A percentile compares a stretch with the other conserved stretches of the same genome.
phyloP scores from a whole-genome alignment of 2,797 vertebrate genomes.

The Brotula barbata region DNA sequence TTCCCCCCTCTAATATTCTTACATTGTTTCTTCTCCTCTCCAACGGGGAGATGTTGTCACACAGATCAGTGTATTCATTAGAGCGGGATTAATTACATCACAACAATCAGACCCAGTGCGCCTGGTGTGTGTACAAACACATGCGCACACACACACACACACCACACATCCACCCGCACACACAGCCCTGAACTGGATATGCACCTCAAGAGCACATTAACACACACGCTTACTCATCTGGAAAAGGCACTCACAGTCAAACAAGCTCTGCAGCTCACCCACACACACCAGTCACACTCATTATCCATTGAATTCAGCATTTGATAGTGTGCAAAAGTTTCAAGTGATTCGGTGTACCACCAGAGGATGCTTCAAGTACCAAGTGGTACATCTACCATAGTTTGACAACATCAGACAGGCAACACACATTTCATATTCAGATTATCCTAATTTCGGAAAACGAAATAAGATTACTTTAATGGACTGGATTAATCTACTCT shows the following conservation, averaged over 20 bases:
- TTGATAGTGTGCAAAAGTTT: too few relatives aligned
- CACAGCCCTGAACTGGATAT: slow-evolving; percentile 21
- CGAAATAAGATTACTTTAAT: too few relatives aligned
- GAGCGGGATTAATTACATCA: slow-evolving; percentile 64
- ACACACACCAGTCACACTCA: slow-evolving; percentile 1
- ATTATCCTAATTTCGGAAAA: too few relatives aligned
- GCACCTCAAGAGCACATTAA: slow-evolving; percentile 26
- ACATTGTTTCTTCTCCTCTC: neutral
- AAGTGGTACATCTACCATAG: too few relatives aligned
- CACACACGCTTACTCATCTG: slow-evolving; percentile 48
- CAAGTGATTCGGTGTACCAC: too few relatives aligned
- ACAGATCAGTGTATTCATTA: slow-evolving; percentile 60
- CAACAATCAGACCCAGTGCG: slow-evolving; percentile 46
- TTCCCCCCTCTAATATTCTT: neutral
- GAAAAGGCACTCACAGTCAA: slow-evolving; percentile 17
- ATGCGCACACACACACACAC: neutral
- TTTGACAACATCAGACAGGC: too few relatives aligned
- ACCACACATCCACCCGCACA: slow-evolving; percentile 2
- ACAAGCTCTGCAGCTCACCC: slow-evolving; percentile 1
- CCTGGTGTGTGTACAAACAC: neutral
- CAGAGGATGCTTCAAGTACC: too few relatives aligned
- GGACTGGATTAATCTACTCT: too few relatives aligned
- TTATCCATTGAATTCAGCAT: neutral
- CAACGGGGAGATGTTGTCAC: slow-evolving; percentile 38
- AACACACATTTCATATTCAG: too few relatives aligned